Conservation (phyloP, 1,140 invertebrate species). For the Meloidogyne hapla region DNA sequence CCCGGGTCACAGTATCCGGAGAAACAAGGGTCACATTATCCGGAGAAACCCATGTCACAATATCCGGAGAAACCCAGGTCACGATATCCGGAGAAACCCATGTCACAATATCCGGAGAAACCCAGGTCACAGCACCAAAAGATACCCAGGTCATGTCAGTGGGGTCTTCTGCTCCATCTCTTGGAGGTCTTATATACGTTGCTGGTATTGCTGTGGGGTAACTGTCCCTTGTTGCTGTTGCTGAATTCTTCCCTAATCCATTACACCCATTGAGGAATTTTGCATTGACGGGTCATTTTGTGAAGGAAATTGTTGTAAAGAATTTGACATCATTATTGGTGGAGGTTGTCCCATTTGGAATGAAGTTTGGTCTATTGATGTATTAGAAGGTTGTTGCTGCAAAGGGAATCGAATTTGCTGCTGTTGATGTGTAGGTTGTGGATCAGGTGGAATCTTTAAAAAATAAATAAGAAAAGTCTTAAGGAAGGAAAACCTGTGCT, state of each 20-base stretch:
- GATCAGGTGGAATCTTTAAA: constrained; percentile 61
- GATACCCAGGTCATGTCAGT: too few relatives aligned
- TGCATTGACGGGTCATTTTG: background rate
- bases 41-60: too few relatives aligned
- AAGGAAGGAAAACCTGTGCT: background rate
- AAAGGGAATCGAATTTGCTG: background rate
- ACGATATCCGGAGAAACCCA: too few relatives aligned
- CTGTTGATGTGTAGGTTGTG: constrained; percentile 60
- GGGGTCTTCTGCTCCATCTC: too few relatives aligned
- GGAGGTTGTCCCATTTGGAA: constrained; percentile 25
- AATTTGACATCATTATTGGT: constrained; percentile 17
- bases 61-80: too few relatives aligned
- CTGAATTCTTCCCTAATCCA: background rate
- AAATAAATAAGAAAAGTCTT: background rate
- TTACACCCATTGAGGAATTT: background rate
- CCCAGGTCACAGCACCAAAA: too few relatives aligned
- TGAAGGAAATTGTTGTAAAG: background rate
- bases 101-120: too few relatives aligned
- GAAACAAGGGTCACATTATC: too few relatives aligned
- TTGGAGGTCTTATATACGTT: too few relatives aligned
- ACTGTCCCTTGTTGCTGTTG: background rate
- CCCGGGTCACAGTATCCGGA: too few relatives aligned
- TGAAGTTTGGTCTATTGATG: background rate
- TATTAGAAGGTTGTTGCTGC: background rate
- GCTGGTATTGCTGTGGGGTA: constrained; percentile 12